Evolutionary conservation across 2,797 vertebrate genomes (phyloP), one percentile per base, ranked within the genome.

Genomic region (Brachyrhaphis roseni): DNA sequence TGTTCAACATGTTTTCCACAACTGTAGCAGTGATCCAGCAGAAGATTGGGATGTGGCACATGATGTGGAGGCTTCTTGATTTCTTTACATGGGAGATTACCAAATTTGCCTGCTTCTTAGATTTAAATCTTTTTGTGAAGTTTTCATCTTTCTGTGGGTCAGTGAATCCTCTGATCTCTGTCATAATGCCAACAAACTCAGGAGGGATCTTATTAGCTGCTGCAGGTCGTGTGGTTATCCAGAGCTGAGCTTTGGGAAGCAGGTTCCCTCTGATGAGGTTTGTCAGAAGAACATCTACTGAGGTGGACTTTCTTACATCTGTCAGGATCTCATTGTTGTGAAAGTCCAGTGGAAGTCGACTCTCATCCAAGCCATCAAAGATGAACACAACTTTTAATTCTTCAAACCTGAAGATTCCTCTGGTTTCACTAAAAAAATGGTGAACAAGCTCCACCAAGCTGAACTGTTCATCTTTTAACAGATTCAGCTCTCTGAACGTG

Each of bases 41-140:
- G 28, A 59, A 59, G 28, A 59, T 59, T 59, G 57, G 57, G 57
- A 59, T 59, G 57, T 59, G 57, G 28, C 57, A 59, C 57, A 59
- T 59, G 57, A 31, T 59, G 57, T 59, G 57, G 57, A 59, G 28
- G 57, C 28, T 59, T 59, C 57, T n/a, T 2, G 28, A 59, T 59
- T 31, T 59, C 28, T 59, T 59, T 5, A 59, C 2, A 0, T 31
- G 57, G 1, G 5, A 59, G 2, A 59, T 59, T 59, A 59, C 57
- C 1, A 59, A 2, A 2, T 5, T 59, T 0, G n/a, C 57, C 13
- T 59, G 5, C 1, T 59, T 16, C 28, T 31, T 31, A 16, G 1
- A 16, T 59, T 0, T 59, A 2, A 59, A 59, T 16, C 0, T 59
- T 31, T 59, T 59, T 0, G 13, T 59, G 57, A 59, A 59, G 57